Evolutionary conservation across 1,140 invertebrate genomes (phyloP), one percentile per base, ranked within the genome.

Genomic region (Rhopalosiphum maidis): DNA sequence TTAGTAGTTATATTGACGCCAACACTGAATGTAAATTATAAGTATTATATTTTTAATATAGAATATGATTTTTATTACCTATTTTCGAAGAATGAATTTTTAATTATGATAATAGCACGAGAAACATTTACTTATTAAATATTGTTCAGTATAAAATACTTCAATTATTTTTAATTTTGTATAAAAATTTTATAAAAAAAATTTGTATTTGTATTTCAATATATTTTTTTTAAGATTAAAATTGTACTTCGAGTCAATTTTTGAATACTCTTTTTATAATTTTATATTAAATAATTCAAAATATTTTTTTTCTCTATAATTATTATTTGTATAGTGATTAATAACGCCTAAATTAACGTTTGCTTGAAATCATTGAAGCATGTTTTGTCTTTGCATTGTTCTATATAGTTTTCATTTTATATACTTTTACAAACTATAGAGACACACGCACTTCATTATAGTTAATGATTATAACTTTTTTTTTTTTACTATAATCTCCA

Each of bases 341-440:
- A 77, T 77, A 68, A 77, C n/a, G 30, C 15, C 11, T n/a, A 77
- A 1, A n/a, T 77, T 77, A 77, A n/a, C n/a, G 60, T 18, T 77
- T n/a, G 60, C n/a, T n/a, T 35, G 60, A 77, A 68, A 77, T 35
- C 60, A 77, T n/a, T 77, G 60, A 77, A 77, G 30, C 30, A n/a
- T 77, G 30, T 77, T 77, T 77, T 77, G 60, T 77, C n/a, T 77
- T n/a, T 77, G n/a, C 30, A 18, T 35, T 77, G 60, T 35, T 18
- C n/a, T 35, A 77, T 77, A 35, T 4, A 77, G 15, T 77, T 77
- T 77, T 35, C 60, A n/a, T n/a, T 77, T 77, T 5, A n/a, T 77
- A 77, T 77, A 77, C 60, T 86, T 43, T 30, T 41, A 43, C 23
- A 86, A 86, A 46, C 41, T 86, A 86, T 86, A 86, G 23, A 86